phyloP scores from a whole-genome alignment of 2,797 vertebrate genomes.

The Melanotaenia nigrans region DNA sequence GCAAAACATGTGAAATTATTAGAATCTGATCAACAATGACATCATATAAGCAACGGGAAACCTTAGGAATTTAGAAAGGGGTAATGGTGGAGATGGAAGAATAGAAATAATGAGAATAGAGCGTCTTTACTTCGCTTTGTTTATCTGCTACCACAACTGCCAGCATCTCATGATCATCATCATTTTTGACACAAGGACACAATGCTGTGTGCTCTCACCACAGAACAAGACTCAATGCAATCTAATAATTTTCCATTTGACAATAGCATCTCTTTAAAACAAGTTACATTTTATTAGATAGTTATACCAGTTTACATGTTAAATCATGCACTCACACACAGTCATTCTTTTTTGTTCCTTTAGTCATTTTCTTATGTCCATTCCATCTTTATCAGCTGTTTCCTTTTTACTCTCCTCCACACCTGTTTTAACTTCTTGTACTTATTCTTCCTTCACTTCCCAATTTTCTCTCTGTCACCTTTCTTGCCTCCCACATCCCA shows the following conservation, averaged over 20 bases:
- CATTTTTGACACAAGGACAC: background rate
- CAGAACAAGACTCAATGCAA: background rate
- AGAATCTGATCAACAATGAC: background rate
- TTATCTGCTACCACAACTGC: background rate
- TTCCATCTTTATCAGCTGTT: slow-evolving; percentile 41
- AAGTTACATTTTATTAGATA: too few relatives aligned
- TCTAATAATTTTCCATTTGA: too few relatives aligned
- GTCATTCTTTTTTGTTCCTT: slow-evolving; percentile 14
- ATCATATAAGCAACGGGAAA: background rate
- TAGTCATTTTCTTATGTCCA: slow-evolving; percentile 37
- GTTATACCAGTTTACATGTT: too few relatives aligned
- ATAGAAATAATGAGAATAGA: too few relatives aligned
- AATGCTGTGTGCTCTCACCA: background rate
- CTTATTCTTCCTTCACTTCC: slow-evolving; percentile 14
- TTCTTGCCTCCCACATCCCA: slow-evolving; percentile 21
- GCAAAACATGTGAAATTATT: background rate
- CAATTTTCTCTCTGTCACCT: slow-evolving; percentile 26
- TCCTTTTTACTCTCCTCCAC: slow-evolving; percentile 32
- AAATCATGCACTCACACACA: background rate
- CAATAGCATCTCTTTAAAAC: too few relatives aligned
- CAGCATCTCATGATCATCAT: background rate
- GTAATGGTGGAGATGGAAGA: background rate
- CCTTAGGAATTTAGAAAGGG: background rate
- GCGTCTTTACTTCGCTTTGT: background rate
- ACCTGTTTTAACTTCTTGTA: slow-evolving; percentile 30